phyloP scores from a whole-genome alignment of 1,140 invertebrate genomes.

The Zaprionus davidi region DNA sequence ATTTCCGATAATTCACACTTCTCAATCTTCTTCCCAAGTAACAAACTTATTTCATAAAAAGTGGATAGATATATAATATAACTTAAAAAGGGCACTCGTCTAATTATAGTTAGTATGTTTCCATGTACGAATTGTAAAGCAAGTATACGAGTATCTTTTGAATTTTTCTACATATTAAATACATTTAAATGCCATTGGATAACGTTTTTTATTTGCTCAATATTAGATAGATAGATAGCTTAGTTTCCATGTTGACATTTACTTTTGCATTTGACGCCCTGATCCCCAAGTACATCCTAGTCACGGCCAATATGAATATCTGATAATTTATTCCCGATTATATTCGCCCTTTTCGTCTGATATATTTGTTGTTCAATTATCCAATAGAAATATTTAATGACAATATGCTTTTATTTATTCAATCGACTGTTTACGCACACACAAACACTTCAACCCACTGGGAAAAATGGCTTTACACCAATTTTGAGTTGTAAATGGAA shows the following conservation, averaged over 20 bases:
- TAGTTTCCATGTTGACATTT: constrained; percentile 49
- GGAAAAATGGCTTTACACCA: constrained; percentile 6
- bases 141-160: too few relatives aligned
- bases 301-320: not conserved
- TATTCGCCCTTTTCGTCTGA: constrained; percentile 18
- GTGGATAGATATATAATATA: too few relatives aligned
- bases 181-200: too few relatives aligned
- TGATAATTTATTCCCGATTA: constrained; percentile 25
- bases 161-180: too few relatives aligned
- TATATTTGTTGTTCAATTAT: constrained; percentile 56
- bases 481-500: constrained; percentile 46
- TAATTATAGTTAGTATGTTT: too few relatives aligned
- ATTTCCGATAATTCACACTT: not conserved
- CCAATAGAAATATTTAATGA: constrained; percentile 76
- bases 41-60: too few relatives aligned
- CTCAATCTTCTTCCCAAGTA: too few relatives aligned
- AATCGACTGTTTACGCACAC: constrained; percentile 36
- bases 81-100: too few relatives aligned
- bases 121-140: too few relatives aligned
- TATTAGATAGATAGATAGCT: constrained; percentile 34
- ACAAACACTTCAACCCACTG: not conserved
- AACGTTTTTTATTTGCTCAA: not conserved
- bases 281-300: not conserved
- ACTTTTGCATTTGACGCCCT: constrained; percentile 40
- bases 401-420: constrained; percentile 63